A percentile compares a stretch with the other conserved stretches of the same genome.
phyloP scores from a whole-genome alignment of 2,888 invertebrate genomes.

The Amblyjoppa fuscipennis region DNA sequence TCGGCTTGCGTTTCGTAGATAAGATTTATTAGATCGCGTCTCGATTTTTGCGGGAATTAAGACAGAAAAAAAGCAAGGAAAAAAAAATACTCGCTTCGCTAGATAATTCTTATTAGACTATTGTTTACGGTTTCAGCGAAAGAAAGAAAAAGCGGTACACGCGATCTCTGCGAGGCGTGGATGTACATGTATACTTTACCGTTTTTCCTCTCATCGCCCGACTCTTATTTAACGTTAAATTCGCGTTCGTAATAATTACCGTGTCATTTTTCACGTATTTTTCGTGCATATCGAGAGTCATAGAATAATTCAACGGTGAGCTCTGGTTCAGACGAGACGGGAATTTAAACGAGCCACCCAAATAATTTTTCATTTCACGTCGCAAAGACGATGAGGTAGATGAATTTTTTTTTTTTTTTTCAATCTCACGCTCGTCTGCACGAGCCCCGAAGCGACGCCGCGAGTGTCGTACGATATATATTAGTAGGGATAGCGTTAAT shows the following conservation, averaged over 20 bases:
- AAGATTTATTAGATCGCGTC: slow-evolving; percentile 35
- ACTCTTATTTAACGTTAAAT: slow-evolving; percentile 31
- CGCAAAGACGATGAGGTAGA: background rate
- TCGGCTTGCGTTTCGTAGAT: slow-evolving; percentile 52
- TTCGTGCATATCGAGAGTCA: slow-evolving; percentile 20
- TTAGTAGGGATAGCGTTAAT: slow-evolving; percentile 55
- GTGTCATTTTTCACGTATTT: slow-evolving; percentile 20
- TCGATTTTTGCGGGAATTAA: slow-evolving; percentile 23
- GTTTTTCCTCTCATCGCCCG: slow-evolving; percentile 23
- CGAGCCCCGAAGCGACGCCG: slow-evolving; percentile 22
- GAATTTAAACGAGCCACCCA: background rate
- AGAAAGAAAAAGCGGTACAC: slow-evolving; percentile 8
- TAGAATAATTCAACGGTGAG: background rate
- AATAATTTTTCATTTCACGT: slow-evolving; percentile 16
- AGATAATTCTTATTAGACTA: slow-evolving; percentile 5
- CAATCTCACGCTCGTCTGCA: slow-evolving; percentile 8
- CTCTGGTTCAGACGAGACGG: slow-evolving; percentile 26
- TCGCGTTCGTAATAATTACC: background rate
- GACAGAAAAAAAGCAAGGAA: background rate
- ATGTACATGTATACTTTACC: slow-evolving; percentile 20
- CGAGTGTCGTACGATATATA: slow-evolving; percentile 48
- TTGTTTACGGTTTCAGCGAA: background rate
- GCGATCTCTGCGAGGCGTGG: slow-evolving; percentile 15
- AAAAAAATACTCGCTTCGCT: slow-evolving; percentile 41
- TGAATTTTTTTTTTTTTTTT: too few species aligned